Base-by-base conservation (phyloP, 2,113 vertebrate genomes). In the Lepisosteus oculatus region DNA sequence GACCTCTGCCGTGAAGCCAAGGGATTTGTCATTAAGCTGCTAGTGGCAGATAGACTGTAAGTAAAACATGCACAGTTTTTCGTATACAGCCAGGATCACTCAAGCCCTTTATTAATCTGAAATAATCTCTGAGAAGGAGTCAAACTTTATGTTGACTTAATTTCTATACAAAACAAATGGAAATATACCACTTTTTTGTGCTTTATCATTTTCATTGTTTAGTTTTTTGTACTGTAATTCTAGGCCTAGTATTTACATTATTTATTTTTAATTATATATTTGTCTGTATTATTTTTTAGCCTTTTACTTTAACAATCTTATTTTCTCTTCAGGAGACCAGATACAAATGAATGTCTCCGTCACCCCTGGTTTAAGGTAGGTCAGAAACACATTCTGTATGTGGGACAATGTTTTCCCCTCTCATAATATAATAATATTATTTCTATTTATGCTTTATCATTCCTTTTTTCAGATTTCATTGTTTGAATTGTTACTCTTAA, bases 351-450 rank as follows among this genome's bases (percentile, higher is more conserved):
- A 78, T 96, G 95, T 69, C 90, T 98, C 59, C 90, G 96, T 68
- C 97, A 99, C 70, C 94, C 96, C 5, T 99, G 97, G 97, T 97
- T 99, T 85, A 98, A 97, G 93, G 97, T 99, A 84, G 92, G 85
- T 77, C 8, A 42, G 44, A 68, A 42, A 57, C 29, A 1, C 29
- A 29, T 29, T 29, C 29, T 29, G 29, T 29, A 29, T 29, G 29
- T 29, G 29, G 29, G 29, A 29, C 29, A 29, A 29, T 29, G 29
- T 29, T 29, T 29, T 29, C 29, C 29, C 2, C 29, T 29, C 29
- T 29, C 29, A 29, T 29, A 29, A 29, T 29, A 29, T 29, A 29
- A 29, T 29, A 29, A 29, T 29, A 29, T 29, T 29, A 29, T 29
- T 29, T 29, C 29, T 29, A 29, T 29, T 29, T 29, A 29, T 29